A percentile compares a stretch with the other conserved stretches of the same genome.
Conservation (phyloP, 2,797 vertebrate genomes). For the Gymnoscopelus braueri region DNA sequence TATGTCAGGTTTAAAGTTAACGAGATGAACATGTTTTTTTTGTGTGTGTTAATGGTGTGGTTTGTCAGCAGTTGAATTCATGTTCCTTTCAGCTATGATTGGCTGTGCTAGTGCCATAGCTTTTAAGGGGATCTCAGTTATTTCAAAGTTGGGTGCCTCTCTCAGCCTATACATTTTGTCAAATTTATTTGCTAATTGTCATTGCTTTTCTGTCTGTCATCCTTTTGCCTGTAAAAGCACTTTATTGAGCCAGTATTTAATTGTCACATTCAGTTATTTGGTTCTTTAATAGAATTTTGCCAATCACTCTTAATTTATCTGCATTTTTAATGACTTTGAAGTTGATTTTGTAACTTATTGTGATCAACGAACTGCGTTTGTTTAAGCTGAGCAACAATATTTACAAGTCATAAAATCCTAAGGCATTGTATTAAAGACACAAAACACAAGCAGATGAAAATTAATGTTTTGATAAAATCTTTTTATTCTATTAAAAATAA, state of each 20-base stretch:
- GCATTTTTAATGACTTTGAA: no score
- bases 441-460: no score
- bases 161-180: conserved; percentile 1
- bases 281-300: no score
- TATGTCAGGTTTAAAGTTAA: conserved; percentile 5
- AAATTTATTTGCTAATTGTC: neutral
- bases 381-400: no score
- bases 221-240: conserved; percentile 26
- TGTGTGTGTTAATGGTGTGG: neutral
- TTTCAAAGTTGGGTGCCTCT: neutral
- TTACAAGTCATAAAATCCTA: no score
- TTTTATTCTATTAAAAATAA: no score
- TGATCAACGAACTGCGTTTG: no score
- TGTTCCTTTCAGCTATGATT: neutral
- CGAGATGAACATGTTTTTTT: neutral
- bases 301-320: no score
- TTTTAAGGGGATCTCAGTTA: neutral
- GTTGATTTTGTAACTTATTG: no score
- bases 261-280: no score
- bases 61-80: neutral
- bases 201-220: conserved; percentile 15
- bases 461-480: no score
- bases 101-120: conserved; percentile 16
- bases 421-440: no score
- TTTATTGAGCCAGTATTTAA: conserved; percentile 28